Percentiles rank a stretch among this genome's conserved stretches.
Evolutionary conservation across 2,113 vertebrate species (phyloP).

Genomic region (Agelaius phoeniceus): DNA sequence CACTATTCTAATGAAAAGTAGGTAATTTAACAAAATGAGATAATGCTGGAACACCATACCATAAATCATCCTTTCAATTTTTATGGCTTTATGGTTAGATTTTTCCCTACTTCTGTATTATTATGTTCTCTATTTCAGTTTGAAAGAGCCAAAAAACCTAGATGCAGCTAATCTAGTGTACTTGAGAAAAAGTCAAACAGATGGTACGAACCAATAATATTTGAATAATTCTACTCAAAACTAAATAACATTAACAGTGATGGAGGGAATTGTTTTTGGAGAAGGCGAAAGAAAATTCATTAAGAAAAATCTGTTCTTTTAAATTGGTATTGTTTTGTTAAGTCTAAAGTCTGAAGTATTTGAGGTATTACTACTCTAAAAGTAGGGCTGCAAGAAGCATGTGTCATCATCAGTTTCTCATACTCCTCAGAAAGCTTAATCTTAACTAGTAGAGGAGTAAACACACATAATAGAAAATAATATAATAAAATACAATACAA

Average conservation of each 20-base stretch:
- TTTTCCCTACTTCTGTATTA: not conserved
- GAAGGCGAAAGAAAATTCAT: not conserved
- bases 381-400: not conserved
- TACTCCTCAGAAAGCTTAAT: not conserved
- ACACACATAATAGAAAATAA: no score
- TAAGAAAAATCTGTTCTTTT: not conserved
- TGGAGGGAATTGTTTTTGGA: not conserved
- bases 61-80: not conserved
- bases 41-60: not conserved
- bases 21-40: slow-evolving; percentile 11
- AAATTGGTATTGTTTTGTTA: not conserved
- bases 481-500: no score
- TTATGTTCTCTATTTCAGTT: not conserved
- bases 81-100: slow-evolving; percentile 24
- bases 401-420: not conserved
- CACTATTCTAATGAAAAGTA: slow-evolving; percentile 24
- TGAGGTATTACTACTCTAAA: not conserved
- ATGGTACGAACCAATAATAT: not conserved
- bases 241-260: not conserved
- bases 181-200: not conserved
- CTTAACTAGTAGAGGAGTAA: not conserved
- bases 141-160: not conserved
- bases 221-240: not conserved
- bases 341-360: not conserved
- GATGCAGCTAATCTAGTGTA: not conserved